A percentile compares a stretch with the other conserved stretches of the same genome.
Evolutionary conservation across 2,113 vertebrate genomes (phyloP).

Genomic region (Podarcis cretensis): DNA sequence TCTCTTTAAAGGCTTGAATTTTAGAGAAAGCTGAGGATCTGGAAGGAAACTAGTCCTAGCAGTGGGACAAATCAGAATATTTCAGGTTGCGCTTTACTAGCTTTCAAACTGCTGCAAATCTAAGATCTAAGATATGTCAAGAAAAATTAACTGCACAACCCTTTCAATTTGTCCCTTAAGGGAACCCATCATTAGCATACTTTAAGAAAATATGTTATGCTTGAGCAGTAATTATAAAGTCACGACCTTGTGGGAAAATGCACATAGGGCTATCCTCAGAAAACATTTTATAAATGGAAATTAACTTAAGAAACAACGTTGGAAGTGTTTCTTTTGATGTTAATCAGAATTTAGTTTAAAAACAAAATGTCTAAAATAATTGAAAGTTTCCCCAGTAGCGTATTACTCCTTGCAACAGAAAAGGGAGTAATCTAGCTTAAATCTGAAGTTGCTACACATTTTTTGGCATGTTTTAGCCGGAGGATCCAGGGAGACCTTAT

Average conservation of each 20-base stretch:
- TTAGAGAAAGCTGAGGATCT: not conserved
- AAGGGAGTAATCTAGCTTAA: slow-evolving; percentile 12
- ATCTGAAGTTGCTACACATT: not conserved
- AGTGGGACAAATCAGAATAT: not conserved
- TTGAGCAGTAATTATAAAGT: slow-evolving; percentile 20
- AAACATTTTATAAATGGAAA: slow-evolving; percentile 4
- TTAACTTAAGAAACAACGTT: slow-evolving; percentile 4
- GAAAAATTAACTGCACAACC: not conserved
- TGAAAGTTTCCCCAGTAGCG: slow-evolving; percentile 6
- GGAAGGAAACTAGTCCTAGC: not conserved
- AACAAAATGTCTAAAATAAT: slow-evolving; percentile 8
- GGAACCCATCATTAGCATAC: slow-evolving; percentile 14
- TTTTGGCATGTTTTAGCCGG: not conserved
- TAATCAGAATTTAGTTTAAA: slow-evolving; percentile 8
- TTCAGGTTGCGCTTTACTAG: not conserved
- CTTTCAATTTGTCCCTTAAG: slow-evolving; percentile 15
- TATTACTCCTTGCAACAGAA: not conserved
- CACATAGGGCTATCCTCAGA: not conserved
- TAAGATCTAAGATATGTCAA: slow-evolving; percentile 18
- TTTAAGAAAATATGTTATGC: slow-evolving; percentile 35
- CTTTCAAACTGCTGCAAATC: slow-evolving; percentile 11
- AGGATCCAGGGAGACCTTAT: not conserved
- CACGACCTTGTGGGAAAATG: slow-evolving; percentile 2
- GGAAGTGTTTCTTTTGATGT: slow-evolving; percentile 10
- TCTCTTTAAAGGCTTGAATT: not conserved